Evolutionary conservation across 2,113 vertebrate genomes (phyloP).

Genomic region (Rallus limicola): DNA sequence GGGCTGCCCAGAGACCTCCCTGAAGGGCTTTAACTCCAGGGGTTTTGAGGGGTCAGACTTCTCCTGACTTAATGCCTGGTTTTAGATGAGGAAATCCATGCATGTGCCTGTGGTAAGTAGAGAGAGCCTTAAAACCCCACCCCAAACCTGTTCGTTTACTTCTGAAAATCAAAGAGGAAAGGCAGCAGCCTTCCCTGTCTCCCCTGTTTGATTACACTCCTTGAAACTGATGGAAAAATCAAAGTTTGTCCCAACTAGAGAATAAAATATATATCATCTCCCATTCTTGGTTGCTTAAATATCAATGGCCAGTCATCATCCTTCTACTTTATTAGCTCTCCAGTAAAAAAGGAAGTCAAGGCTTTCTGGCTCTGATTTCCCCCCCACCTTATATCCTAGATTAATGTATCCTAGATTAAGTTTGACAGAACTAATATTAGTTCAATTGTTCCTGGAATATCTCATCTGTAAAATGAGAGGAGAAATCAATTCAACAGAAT

Average conservation of each 20-base stretch:
- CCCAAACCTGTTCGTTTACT: neutral
- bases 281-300: neutral
- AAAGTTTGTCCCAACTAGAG: neutral
- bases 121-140: neutral
- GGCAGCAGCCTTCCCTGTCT: neutral
- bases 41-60: accelerated
- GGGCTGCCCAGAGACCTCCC: neutral
- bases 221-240: neutral
- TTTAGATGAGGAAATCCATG: neutral
- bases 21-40: neutral
- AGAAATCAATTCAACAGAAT: constrained; percentile 44
- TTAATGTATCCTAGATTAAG: constrained; percentile 32
- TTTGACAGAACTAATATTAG: constrained; percentile 45
- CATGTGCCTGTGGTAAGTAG: neutral
- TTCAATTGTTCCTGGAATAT: constrained; percentile 45
- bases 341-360: neutral
- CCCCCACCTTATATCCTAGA: neutral
- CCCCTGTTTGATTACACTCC: neutral
- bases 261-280: neutral
- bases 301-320: neutral
- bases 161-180: neutral
- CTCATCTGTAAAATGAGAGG: constrained; percentile 55
- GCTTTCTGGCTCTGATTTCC: neutral
- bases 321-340: neutral
- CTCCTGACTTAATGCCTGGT: neutral